Evolutionary conservation across 2,113 vertebrate species (phyloP).

Genomic region (Phylloscopus trochiloides): DNA sequence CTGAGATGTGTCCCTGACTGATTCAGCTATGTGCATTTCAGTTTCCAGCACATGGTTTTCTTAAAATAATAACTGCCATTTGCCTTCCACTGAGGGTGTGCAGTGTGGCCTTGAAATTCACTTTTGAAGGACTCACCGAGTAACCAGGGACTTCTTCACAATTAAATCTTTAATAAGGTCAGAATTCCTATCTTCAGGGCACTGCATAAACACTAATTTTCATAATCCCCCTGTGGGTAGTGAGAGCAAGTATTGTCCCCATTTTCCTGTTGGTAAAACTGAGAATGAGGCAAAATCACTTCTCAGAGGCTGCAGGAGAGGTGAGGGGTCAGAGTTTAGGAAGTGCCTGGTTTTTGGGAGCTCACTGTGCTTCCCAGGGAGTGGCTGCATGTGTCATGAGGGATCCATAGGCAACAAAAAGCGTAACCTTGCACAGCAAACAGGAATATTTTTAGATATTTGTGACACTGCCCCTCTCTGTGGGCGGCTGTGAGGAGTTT

Average conservation of each 20-base stretch:
- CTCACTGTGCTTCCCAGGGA: rapidly evolving
- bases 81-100: not conserved
- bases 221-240: not conserved
- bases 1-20: not conserved
- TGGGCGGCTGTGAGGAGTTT: not conserved
- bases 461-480: not conserved
- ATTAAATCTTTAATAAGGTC: conserved; percentile 54
- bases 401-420: not conserved
- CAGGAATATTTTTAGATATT: not conserved
- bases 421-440: not conserved
- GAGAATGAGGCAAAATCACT: not conserved
- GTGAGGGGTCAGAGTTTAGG: not conserved
- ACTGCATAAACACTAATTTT: not conserved
- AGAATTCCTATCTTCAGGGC: conserved; percentile 2
- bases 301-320: not conserved
- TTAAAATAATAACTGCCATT: not conserved
- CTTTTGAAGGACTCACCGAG: not conserved
- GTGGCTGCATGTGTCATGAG: not conserved
- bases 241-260: not conserved
- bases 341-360: not conserved
- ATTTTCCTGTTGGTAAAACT: not conserved
- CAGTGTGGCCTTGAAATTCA: conserved; percentile 8
- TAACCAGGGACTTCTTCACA: conserved; percentile 36
- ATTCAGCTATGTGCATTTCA: not conserved
- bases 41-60: not conserved